Percentiles rank a stretch among this genome's conserved stretches.
Conservation (phyloP, 1,140 invertebrate species). For the Eueides isabella region DNA sequence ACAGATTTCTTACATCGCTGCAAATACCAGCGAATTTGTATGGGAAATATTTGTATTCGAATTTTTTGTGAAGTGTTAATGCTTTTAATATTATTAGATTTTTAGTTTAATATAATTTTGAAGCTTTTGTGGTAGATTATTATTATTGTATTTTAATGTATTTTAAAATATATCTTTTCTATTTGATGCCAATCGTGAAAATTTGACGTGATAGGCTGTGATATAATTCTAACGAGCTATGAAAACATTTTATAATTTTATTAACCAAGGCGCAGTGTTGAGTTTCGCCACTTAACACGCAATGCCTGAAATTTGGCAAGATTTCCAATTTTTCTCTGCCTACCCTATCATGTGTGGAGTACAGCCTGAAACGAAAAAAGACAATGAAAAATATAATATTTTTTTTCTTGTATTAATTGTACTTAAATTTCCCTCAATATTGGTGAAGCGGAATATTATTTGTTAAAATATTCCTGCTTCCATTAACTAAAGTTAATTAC, state of each 20-base stretch:
- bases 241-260: too few relatives aligned
- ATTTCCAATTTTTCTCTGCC: too few relatives aligned
- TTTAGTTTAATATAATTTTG: too few relatives aligned
- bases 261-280: too few relatives aligned
- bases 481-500: constrained; percentile 8
- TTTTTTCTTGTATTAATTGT: not conserved
- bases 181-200: too few relatives aligned
- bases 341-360: too few relatives aligned
- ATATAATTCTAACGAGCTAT: too few relatives aligned
- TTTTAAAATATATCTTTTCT: too few relatives aligned
- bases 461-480: constrained; percentile 1
- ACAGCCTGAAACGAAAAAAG: too few relatives aligned
- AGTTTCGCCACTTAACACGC: too few relatives aligned
- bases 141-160: not conserved
- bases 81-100: not conserved
- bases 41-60: constrained; percentile 14
- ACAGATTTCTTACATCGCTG: constrained; percentile 26
- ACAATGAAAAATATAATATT: not conserved
- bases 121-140: not conserved
- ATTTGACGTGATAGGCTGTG: too few relatives aligned
- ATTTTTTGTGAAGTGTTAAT: not conserved
- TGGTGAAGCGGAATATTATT: not conserved
- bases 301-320: too few relatives aligned
- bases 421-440: not conserved
- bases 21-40: constrained; percentile 23